These are phyloP conservation scores for Edolisoma coerulescens DNA, from an alignment of 2,113 vertebrate genomes.

Conservation along the genomic window DNA sequence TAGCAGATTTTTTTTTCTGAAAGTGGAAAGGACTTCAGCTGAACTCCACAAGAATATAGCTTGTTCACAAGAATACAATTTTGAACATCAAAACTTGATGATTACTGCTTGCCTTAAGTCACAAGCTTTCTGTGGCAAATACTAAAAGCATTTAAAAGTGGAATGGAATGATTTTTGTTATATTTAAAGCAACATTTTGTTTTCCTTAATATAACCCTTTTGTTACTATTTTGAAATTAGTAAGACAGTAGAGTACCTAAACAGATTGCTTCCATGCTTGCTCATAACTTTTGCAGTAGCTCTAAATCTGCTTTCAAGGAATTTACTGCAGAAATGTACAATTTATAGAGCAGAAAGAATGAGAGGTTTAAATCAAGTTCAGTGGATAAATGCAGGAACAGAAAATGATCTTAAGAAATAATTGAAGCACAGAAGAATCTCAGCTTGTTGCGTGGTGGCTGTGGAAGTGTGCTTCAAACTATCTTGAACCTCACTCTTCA, in stretches of 20 bases:
- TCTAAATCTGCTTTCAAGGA: neutral
- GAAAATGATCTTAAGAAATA: neutral
- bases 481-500: neutral
- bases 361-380: neutral
- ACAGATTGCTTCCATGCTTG: neutral
- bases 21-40: neutral
- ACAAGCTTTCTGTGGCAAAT: neutral
- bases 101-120: neutral
- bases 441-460: neutral
- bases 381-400: neutral
- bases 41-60: neutral
- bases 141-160: neutral
- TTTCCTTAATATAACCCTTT: neutral
- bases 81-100: neutral
- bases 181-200: neutral
- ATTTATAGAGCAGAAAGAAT: neutral
- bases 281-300: neutral
- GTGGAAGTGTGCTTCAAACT: neutral
- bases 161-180: neutral
- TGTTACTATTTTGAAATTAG: neutral
- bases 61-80: neutral
- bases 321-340: neutral
- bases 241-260: neutral
- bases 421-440: neutral
- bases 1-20: neutral